Conservation (phyloP, 2,797 vertebrate genomes). For the Spatula versicolor region DNA sequence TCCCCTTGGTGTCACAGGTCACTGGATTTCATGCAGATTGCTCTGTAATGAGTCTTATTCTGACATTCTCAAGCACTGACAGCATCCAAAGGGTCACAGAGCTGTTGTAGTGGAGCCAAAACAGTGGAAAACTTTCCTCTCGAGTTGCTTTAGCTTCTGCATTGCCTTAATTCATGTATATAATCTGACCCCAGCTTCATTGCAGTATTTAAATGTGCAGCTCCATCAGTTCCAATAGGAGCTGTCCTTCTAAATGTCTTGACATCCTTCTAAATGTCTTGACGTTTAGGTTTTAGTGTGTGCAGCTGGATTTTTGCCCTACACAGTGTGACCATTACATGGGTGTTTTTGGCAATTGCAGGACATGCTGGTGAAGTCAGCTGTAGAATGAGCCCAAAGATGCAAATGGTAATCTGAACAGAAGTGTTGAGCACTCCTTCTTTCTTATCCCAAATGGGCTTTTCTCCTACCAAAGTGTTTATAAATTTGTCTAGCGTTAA, state of each 20-base stretch:
- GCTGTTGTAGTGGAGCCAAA: neutral
- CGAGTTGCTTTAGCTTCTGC: constrained; percentile 6
- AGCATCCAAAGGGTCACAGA: constrained; percentile 10
- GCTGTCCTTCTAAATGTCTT: neutral
- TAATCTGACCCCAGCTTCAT: neutral
- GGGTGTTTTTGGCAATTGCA: neutral
- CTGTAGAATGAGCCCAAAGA: neutral
- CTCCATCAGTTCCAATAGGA: neutral
- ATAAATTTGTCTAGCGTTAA: neutral
- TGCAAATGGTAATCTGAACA: neutral
- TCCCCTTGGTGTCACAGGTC: constrained; percentile 43
- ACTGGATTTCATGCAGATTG: constrained; percentile 17
- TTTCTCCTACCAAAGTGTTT: neutral
- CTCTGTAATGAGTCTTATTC: constrained; percentile 41
- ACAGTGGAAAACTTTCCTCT: constrained; percentile 4
- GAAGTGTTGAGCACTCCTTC: neutral
- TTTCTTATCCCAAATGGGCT: neutral
- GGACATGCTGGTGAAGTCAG: neutral
- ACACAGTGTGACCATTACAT: neutral
- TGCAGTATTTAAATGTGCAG: neutral
- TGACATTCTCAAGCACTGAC: constrained; percentile 19
- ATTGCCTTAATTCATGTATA: neutral
- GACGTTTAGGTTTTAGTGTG: neutral
- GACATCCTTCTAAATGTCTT: neutral
- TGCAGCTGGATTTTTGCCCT: neutral